Evolutionary conservation across 2,113 vertebrate species (phyloP).

Genomic region (Scatophagus argus): DNA sequence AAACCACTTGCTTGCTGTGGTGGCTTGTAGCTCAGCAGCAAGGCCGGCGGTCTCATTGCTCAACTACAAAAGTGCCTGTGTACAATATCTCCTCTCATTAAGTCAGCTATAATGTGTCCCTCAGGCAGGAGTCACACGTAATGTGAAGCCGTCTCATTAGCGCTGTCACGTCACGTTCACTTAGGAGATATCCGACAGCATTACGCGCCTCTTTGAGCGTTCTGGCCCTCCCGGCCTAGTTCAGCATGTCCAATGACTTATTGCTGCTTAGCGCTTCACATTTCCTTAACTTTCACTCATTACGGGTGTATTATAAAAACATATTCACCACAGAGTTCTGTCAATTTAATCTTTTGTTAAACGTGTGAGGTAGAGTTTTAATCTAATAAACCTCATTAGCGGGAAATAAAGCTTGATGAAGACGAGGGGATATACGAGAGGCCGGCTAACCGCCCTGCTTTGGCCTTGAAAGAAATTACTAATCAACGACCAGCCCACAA

Average conservation of each 20-base stretch:
- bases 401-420: constrained; percentile 78
- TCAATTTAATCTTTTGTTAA: constrained; percentile 82
- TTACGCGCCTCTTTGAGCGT: constrained; percentile 67
- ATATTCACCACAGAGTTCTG: constrained; percentile 77
- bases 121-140: constrained; percentile 68
- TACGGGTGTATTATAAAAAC: constrained; percentile 78
- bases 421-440: constrained; percentile 67
- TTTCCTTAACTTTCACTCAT: constrained; percentile 79
- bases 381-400: constrained; percentile 86
- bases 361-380: constrained; percentile 81
- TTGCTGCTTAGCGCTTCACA: constrained; percentile 70
- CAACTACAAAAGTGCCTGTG: constrained; percentile 68
- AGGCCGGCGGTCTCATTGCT: constrained; percentile 63
- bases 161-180: constrained; percentile 79
- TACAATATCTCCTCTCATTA: constrained; percentile 79
- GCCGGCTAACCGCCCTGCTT: constrained; percentile 58
- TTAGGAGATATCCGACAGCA: constrained; percentile 73
- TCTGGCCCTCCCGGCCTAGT: constrained; percentile 61
- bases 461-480: constrained; percentile 69
- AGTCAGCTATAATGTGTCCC: constrained; percentile 70
- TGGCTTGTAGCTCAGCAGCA: constrained; percentile 57
- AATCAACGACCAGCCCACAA: constrained; percentile 68
- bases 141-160: constrained; percentile 78
- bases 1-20: constrained; percentile 54
- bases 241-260: constrained; percentile 79